Evolutionary conservation across 2,113 vertebrate species (phyloP), one percentile per base, ranked within the genome.

Genomic region (Dendrocopos noguchii): DNA sequence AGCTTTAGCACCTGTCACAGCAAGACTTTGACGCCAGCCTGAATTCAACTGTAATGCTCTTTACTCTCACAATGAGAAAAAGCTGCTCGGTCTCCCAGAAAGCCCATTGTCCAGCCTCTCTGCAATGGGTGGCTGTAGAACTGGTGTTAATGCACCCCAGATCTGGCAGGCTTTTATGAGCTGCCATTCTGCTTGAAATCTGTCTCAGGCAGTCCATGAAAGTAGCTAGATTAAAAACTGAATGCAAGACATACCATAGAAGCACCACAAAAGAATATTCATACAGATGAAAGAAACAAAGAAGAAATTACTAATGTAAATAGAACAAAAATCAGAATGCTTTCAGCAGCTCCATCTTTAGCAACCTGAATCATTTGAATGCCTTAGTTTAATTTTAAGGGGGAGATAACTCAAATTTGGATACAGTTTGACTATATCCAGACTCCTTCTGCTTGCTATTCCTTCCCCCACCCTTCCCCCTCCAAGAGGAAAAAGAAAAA

Each of bases 401-500:
- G 22, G 18, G 91, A 33, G 20, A 28, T 22, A 74, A 60, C 3
- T 50, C 5, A 46, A 74, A 81, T 7, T n/a, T 34, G 31, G n/a
- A 80, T 12, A 47, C 5, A 76, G 20, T 65, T 31, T 66, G 52
- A 50, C 55, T 53, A 36, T 13, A 74, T 52, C 3, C 29, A 94
- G 59, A 56, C 16, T 55, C 31, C 66, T 59, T 50, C 34, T 76
- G n/a, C 16, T 15, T 47, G 29, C 46, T 79, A 10, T 75, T 25
- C 36, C 22, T 52, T 57, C 10, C 9, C 7, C 2, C 15, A 44
- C 46, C 28, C 42, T 72, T 47, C 67, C 6, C 50, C 11, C 11
- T 6, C 0, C 9, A 17, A 79, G 53, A 71, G 19, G 4, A 4
- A 27, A 66, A 77, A 44, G 33, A 52, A 14, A 0, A 14, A 0